Percentiles rank a stretch among this genome's conserved stretches.
Conservation (phyloP, 1,140 invertebrate species). For the Nasonia longicornis region DNA sequence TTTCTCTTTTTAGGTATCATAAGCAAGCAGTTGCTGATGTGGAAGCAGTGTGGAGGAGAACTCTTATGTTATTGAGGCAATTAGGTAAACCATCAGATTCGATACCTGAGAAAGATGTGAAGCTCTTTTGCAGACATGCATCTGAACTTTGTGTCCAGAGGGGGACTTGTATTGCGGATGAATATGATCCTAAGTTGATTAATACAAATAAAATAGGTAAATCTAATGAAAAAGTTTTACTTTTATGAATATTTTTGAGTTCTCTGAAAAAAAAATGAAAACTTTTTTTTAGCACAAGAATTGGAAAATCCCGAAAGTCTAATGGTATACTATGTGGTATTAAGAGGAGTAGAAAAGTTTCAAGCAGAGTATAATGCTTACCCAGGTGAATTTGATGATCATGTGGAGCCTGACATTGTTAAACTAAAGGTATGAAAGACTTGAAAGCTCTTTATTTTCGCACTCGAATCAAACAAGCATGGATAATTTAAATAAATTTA, state of each 20-base stretch:
- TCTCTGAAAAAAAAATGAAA: neutral
- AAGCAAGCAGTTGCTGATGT: constrained; percentile 86
- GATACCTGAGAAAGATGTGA: constrained; percentile 84
- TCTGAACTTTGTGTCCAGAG: constrained; percentile 82
- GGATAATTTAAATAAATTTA: constrained; percentile 12
- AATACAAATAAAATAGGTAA: constrained; percentile 73
- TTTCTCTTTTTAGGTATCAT: constrained; percentile 73
- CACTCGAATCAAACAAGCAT: neutral
- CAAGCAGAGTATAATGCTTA: constrained; percentile 88
- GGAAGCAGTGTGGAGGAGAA: constrained; percentile 83
- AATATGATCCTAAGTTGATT: constrained; percentile 76
- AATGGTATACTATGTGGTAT: constrained; percentile 91
- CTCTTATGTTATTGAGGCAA: constrained; percentile 83
- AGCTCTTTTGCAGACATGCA: constrained; percentile 88
- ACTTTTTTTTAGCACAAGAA: constrained; percentile 68
- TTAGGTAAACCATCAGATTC: constrained; percentile 78
- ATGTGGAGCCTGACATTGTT: constrained; percentile 90
- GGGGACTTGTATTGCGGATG: constrained; percentile 84
- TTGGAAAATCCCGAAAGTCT: constrained; percentile 85
- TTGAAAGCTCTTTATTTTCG: constrained; percentile 34
- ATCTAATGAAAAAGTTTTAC: neutral
- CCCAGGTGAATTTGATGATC: constrained; percentile 89
- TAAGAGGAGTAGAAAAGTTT: constrained; percentile 93
- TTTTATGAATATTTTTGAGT: constrained; percentile 14
- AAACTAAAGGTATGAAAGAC: constrained; percentile 78